Percentiles rank a stretch among this genome's conserved stretches.
phyloP scores from a whole-genome alignment of 1,140 invertebrate genomes.

The Ostrea edulis region DNA sequence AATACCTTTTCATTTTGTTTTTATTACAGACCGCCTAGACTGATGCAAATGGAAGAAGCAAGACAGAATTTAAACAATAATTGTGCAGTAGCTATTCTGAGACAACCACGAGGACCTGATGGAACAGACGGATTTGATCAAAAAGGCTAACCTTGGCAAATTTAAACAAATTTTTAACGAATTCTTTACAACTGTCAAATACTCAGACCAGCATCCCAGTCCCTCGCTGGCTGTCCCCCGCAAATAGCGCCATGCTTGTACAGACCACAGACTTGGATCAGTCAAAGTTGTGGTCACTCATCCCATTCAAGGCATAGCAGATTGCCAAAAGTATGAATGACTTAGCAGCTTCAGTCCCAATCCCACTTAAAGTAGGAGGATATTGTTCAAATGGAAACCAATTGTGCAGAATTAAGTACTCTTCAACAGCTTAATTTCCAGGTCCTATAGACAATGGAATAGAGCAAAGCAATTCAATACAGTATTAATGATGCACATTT shows the following conservation, averaged over 20 bases:
- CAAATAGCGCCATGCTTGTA: background rate
- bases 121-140: slow-evolving; percentile 67
- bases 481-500: too few species aligned
- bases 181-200: background rate
- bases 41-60: slow-evolving; percentile 82
- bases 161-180: background rate
- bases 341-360: background rate
- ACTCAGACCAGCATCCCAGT: slow-evolving; percentile 15
- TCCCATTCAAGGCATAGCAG: slow-evolving; percentile 33
- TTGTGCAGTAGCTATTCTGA: slow-evolving; percentile 57
- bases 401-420: background rate
- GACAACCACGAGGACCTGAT: slow-evolving; percentile 70
- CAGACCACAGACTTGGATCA: background rate
- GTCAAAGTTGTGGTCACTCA: background rate
- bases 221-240: slow-evolving; percentile 32
- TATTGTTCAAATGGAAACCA: background rate
- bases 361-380: background rate
- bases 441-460: background rate
- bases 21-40: slow-evolving; percentile 35
- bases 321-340: background rate
- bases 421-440: background rate
- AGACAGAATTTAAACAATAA: slow-evolving; percentile 69
- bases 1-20: background rate
- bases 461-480: too few species aligned
- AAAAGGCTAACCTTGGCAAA: slow-evolving; percentile 60